Evolutionary conservation across 2,113 vertebrate species (phyloP), one percentile per base, ranked within the genome.

Genomic region (Empidonax alnorum): DNA sequence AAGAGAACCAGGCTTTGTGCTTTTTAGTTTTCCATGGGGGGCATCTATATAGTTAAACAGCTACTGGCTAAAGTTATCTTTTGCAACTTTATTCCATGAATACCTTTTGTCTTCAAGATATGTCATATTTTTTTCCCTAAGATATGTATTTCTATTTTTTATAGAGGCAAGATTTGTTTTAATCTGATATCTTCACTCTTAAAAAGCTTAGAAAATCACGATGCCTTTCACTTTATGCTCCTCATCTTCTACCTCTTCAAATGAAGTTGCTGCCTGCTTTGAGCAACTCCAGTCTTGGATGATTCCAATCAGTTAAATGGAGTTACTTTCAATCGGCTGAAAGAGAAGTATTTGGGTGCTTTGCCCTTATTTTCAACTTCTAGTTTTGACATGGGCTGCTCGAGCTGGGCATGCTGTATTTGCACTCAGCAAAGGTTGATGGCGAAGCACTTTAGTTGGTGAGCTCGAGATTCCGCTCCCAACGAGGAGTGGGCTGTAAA

Each of bases 401-500:
- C 2, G 41, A 80, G 58, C 33, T 28, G 49, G 31, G 53, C 12
- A 33, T 0, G 0, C 31, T 55, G 49, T 24, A 11, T 91, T 66
- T 95, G 78, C 56, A 87, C 82, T 91, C 78, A 67, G 47, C 49
- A 44, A 7, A 72, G 81, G 65, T 24, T 66, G 84, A 10, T 66
- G 91, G 78, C 61, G 76, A 83, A 95, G 63, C 78, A 50, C 66
- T 85, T 79, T 28, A 42, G 41, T 59, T 93, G 90, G 84, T 74
- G 87, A 95, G 76, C 56, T 39, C 14, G 30, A 55, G 61, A 16
- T 89, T 91, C 7, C 3, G 20, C 62, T 93, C 7, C 5, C 55
- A 6, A 78, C 4, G 73, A 96, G 86, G 71, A 93, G 62, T 4
- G 18, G 93, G 82, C 46, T 95, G 89, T 95, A 96, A 96, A 97